These are phyloP conservation scores for Aplysia californica DNA, from an alignment of 1,140 invertebrate genomes.

Conservation along the genomic window DNA sequence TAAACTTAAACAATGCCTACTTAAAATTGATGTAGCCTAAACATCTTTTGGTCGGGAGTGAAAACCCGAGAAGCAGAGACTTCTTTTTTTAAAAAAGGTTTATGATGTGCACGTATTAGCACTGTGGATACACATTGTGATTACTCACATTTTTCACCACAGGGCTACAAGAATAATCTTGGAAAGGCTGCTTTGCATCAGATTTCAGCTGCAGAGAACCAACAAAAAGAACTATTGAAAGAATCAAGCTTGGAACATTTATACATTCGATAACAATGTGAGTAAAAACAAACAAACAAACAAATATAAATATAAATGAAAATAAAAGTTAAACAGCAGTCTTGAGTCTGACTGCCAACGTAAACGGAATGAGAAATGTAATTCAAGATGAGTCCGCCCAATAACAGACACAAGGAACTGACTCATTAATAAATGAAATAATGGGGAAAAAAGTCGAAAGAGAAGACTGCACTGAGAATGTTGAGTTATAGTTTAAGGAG, in stretches of 20 bases:
- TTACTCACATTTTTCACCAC: constrained; percentile 82
- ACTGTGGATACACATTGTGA: background rate
- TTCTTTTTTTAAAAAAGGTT: background rate
- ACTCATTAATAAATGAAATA: too few species aligned
- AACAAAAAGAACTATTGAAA: background rate
- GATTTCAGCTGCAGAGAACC: constrained; percentile 77
- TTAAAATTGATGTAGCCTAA: too few species aligned
- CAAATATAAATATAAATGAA: too few species aligned
- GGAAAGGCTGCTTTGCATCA: constrained; percentile 85
- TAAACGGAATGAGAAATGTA: too few species aligned
- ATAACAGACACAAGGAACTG: too few species aligned
- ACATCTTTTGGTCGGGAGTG: background rate
- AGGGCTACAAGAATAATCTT: constrained; percentile 81
- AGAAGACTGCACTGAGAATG: too few species aligned
- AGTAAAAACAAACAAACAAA: too few species aligned
- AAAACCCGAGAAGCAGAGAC: background rate
- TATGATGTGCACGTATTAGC: background rate
- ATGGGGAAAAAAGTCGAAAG: too few species aligned
- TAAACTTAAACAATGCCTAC: background rate
- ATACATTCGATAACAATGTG: background rate
- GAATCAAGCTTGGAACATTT: background rate
- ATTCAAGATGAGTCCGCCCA: too few species aligned
- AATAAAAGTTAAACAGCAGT: too few species aligned
- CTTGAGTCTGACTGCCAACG: too few species aligned
- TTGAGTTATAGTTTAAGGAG: too few species aligned